A percentile compares a stretch with the other conserved stretches of the same genome.
These are phyloP conservation scores for Epizoanthus fatuus DNA, from an alignment of 92 coral and sea anemone genomes.

Conservation along the genomic window DNA sequence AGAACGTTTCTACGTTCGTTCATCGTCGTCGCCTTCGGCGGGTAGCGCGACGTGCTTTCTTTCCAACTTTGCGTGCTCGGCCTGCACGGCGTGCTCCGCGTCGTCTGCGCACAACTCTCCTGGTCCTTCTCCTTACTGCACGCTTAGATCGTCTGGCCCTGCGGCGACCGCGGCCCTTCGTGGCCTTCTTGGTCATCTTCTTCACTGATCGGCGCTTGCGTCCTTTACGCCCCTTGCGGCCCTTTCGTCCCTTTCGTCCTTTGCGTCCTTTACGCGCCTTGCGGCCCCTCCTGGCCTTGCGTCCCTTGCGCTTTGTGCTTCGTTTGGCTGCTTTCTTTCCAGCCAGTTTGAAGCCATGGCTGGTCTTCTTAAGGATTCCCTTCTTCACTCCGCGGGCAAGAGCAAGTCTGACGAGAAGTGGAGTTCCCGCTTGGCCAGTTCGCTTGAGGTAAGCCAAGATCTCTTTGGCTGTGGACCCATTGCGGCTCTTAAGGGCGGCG, in stretches of 20 bases:
- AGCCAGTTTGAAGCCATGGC: slow-evolving; percentile 73
- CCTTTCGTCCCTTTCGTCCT: slow-evolving; percentile 31
- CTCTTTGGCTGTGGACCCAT: slow-evolving; percentile 80
- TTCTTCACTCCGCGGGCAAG: slow-evolving; percentile 84
- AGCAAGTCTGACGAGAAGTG: slow-evolving; percentile 70
- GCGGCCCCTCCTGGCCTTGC: slow-evolving; percentile 21
- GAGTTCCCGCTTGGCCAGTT: slow-evolving; percentile 56
- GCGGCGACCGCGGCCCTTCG: slow-evolving; percentile 35
- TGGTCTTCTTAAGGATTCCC: slow-evolving; percentile 68
- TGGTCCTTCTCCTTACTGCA: slow-evolving; percentile 26
- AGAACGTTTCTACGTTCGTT: not conserved
- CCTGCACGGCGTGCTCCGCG: slow-evolving; percentile 28
- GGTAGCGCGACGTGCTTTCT: slow-evolving; percentile 37
- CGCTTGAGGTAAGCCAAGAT: slow-evolving; percentile 69
- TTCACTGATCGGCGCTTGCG: slow-evolving; percentile 51
- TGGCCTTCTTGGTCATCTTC: slow-evolving; percentile 43
- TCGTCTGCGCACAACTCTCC: slow-evolving; percentile 29
- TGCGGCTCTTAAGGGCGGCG: slow-evolving; percentile 80
- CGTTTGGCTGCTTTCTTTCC: slow-evolving; percentile 34
- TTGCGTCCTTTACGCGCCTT: slow-evolving; percentile 16
- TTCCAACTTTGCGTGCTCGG: slow-evolving; percentile 37
- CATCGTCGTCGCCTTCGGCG: slow-evolving; percentile 45
- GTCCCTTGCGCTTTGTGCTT: slow-evolving; percentile 39
- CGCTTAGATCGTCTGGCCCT: slow-evolving; percentile 39
- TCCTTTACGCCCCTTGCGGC: slow-evolving; percentile 40